Evolutionary conservation across 1,140 invertebrate genomes (phyloP).

Genomic region (Drosophila dunni): DNA sequence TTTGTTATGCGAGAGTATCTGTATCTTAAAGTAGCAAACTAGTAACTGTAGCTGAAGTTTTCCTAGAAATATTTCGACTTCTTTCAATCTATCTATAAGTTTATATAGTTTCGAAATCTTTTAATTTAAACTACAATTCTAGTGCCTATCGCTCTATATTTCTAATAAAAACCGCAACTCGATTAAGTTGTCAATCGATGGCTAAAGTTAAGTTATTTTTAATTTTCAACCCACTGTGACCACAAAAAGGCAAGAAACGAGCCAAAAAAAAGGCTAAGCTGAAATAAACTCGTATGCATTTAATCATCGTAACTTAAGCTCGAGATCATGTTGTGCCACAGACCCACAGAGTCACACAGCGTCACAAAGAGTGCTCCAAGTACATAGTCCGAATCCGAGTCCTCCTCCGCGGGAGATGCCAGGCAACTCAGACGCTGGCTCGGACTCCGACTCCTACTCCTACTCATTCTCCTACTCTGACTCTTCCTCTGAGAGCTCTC

Average conservation of each 20-base stretch:
- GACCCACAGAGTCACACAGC: constrained; percentile 41
- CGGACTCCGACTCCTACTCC: neutral
- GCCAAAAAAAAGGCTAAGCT: constrained; percentile 59
- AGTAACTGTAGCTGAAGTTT: neutral
- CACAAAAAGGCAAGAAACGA: constrained; percentile 3
- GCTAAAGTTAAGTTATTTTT: constrained; percentile 27
- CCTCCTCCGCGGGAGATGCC: constrained; percentile 66
- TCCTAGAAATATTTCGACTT: neutral
- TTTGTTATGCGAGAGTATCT: constrained; percentile 1
- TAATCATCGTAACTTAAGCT: constrained; percentile 83
- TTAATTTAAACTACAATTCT: too few relatives aligned
- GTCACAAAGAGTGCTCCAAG: neutral
- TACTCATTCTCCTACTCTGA: neutral
- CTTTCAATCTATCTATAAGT: too few relatives aligned
- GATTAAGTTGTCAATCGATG: constrained; percentile 33
- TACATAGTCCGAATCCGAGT: constrained; percentile 14
- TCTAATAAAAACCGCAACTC: constrained; percentile 9
- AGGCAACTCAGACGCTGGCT: constrained; percentile 3
- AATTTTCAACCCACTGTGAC: constrained; percentile 52
- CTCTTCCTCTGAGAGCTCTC: constrained; percentile 20
- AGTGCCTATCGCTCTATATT: neutral
- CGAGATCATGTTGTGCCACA: constrained; percentile 78
- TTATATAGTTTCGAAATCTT: too few relatives aligned
- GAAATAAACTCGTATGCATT: constrained; percentile 82
- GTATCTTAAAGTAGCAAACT: neutral